Conservation (phyloP, 2,113 vertebrate species). For the Macroglossus sobrinus region DNA sequence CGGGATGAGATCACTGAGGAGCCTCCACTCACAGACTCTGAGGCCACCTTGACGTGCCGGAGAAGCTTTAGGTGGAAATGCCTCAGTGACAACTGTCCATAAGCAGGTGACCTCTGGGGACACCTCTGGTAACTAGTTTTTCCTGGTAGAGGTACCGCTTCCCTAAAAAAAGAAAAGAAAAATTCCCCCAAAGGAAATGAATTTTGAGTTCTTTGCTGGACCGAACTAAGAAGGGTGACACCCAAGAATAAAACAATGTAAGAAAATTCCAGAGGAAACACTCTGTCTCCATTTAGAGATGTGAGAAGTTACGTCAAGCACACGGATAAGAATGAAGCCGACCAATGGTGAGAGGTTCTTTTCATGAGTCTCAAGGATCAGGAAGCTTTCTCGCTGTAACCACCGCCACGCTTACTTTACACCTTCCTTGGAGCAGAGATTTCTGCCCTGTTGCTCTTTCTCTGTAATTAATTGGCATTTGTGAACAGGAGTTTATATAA, state of each 20-base stretch:
- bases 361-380: neutral
- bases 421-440: neutral
- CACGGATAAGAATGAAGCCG: neutral
- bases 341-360: neutral
- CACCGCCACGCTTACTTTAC: neutral
- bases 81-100: neutral
- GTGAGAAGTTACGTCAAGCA: neutral
- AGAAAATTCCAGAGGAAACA: constrained; percentile 69
- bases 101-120: neutral
- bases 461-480: neutral
- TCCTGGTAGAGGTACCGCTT: neutral
- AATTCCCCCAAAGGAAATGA: constrained; percentile 48
- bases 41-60: neutral
- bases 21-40: neutral
- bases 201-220: neutral
- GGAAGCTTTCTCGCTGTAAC: neutral
- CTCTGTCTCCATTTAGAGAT: neutral
- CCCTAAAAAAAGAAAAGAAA: neutral
- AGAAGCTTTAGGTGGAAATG: neutral
- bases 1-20: constrained; percentile 12
- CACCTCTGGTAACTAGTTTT: neutral
- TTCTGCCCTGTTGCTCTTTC: neutral
- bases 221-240: constrained; percentile 25
- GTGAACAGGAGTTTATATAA: neutral
- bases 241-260: constrained; percentile 59